Percentiles rank a stretch among this genome's conserved stretches.
phyloP scores from a whole-genome alignment of 2,113 vertebrate species.

The Psittacara wagleri region DNA sequence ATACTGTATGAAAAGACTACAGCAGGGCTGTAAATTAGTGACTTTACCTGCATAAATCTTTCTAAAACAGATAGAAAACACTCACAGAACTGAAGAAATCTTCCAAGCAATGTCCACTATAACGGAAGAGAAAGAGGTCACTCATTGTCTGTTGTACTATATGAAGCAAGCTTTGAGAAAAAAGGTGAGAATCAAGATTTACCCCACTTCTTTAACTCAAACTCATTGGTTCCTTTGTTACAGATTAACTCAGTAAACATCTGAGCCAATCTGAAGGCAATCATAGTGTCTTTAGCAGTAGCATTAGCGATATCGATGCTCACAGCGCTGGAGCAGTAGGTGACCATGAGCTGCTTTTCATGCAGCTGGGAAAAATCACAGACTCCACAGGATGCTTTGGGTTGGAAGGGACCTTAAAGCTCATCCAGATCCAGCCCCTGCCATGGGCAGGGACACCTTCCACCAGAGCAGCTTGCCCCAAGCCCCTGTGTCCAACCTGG shows the following conservation, averaged over 20 bases:
- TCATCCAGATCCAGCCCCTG: rapidly evolving
- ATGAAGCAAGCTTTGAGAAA: neutral
- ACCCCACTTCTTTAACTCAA: neutral
- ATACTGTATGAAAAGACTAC: neutral
- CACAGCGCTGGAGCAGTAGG: neutral
- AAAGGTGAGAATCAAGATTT: neutral
- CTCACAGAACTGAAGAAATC: neutral
- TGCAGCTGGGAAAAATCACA: neutral
- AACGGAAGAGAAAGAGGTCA: neutral
- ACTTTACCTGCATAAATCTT: neutral
- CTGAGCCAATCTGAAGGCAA: neutral
- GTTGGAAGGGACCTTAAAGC: neutral
- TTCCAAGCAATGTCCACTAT: neutral
- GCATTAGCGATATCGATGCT: neutral
- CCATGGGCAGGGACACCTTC: neutral
- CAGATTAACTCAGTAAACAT: neutral
- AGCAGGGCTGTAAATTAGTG: neutral
- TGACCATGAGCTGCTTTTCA: neutral
- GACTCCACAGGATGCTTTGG: neutral
- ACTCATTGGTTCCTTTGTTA: neutral
- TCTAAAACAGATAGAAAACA: neutral
- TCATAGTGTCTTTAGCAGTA: neutral
- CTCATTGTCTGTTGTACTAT: too few relatives aligned
- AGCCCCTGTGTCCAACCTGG: neutral
- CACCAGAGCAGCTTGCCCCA: neutral